Base-by-base conservation (phyloP, 2,888 invertebrate genomes). In the Andrena minutula region DNA sequence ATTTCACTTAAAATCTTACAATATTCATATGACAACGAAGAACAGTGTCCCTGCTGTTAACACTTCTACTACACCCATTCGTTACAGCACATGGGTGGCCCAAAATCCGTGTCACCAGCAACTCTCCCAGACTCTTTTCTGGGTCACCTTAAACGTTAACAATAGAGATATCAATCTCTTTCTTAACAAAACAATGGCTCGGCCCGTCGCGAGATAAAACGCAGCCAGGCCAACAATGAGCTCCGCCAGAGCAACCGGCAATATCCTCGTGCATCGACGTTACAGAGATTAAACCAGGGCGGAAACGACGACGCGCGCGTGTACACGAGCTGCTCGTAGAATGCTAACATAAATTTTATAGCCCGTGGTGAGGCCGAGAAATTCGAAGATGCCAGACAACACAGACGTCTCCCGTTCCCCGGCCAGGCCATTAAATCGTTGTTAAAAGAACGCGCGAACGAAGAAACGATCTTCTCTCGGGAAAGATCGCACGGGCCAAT, bases 311-410 rank as follows among this genome's bases (percentile, higher is more conserved):
- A 41, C 20, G 74, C 56, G n/a, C 68, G 82, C 72, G 81, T 76
- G 74, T 58, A 53, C 26, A 41, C 58, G 56, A 35, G 56, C 20
- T 41, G 64, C 64, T 51, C 12, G 56, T 30, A 10, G 56, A 69
- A 73, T 82, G 86, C 82, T 82, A 77, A 86, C 89, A 90, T 89
- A 89, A 90, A 90, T 89, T 90, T 90, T 90, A 90, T 85, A 88
- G 86, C 80, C 75, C 83, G 78, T 71, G 75, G 87, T 81, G 47
- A 28, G 84, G 72, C 82, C 74, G 76, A 84, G 86, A 87, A 89
- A 90, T 88, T 87, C 49, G 51, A 73, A 72, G 74, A 66, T 64
- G 53, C 74, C 16, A 66, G 65, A 41, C 65, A 64, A 63, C 63
- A 53, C 64, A 73, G 64, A 73, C 72, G 61, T 73, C 64, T 41